Conservation (phyloP, 2,888 invertebrate species). For the Spisula solida region DNA sequence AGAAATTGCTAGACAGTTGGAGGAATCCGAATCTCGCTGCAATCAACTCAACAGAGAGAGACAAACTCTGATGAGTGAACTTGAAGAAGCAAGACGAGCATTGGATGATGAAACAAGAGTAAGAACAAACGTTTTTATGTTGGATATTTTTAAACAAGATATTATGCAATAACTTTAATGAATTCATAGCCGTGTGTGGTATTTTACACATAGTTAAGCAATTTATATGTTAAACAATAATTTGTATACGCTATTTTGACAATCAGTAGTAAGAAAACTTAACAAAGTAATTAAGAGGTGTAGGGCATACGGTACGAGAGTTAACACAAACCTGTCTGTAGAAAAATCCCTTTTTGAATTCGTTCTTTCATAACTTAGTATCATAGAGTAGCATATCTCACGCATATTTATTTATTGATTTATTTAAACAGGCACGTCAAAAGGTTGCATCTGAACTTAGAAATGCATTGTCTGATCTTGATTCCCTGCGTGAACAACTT, state of each 20-base stretch:
- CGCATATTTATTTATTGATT: not conserved
- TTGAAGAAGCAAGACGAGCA: slow-evolving; percentile 99
- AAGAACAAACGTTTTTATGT: slow-evolving; percentile 63
- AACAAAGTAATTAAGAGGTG: too few species aligned
- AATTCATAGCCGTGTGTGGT: too few species aligned
- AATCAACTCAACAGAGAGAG: slow-evolving; percentile 97
- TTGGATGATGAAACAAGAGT: slow-evolving; percentile 96
- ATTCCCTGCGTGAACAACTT: slow-evolving; percentile 99
- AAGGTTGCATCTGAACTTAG: slow-evolving; percentile 93
- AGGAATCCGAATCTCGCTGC: slow-evolving; percentile 99
- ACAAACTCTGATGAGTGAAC: slow-evolving; percentile 97
- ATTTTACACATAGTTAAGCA: too few species aligned
- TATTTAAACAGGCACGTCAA: slow-evolving; percentile 76
- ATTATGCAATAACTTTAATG: not conserved
- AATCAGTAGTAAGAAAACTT: too few species aligned
- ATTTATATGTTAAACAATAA: too few species aligned
- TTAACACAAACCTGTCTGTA: too few species aligned
- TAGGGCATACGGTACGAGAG: too few species aligned
- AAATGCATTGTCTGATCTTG: slow-evolving; percentile 99
- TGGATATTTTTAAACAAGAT: not conserved
- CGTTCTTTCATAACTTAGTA: too few species aligned
- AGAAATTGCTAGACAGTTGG: slow-evolving; percentile 97
- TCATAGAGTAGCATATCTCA: too few species aligned
- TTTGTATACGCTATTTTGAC: too few species aligned
- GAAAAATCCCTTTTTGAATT: too few species aligned